These are phyloP conservation scores for Pelobates fuscus DNA, from an alignment of 2,113 vertebrate species.

Conservation along the genomic window DNA sequence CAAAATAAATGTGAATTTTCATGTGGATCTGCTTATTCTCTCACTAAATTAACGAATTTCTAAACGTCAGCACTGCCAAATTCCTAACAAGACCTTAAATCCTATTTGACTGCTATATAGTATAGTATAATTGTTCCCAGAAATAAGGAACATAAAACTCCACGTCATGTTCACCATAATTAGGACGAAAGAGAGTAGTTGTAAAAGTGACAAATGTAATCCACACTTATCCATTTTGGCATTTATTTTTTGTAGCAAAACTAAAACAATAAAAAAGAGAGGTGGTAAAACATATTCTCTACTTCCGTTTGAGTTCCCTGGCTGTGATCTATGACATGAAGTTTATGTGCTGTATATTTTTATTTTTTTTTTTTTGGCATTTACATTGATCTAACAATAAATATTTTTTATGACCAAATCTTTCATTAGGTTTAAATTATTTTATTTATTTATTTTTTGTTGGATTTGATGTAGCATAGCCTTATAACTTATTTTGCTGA, in stretches of 20 bases:
- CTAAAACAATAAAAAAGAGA: slow-evolving; percentile 40
- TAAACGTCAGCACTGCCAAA: slow-evolving; percentile 37
- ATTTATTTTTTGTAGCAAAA: slow-evolving; percentile 39
- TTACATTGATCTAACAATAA: no score
- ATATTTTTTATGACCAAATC: no score
- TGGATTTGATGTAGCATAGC: no score
- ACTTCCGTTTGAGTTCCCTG: slow-evolving; percentile 8
- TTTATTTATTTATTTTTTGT: no score
- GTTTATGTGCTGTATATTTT: neutral
- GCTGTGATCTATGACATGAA: neutral
- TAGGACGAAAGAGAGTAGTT: slow-evolving; percentile 37
- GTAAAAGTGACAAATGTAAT: slow-evolving; percentile 46
- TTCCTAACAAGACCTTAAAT: slow-evolving; percentile 41
- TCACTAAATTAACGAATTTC: slow-evolving; percentile 24
- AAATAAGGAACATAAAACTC: slow-evolving; percentile 37
- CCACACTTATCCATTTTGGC: slow-evolving; percentile 45
- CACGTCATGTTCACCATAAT: slow-evolving; percentile 41
- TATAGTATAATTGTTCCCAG: slow-evolving; percentile 48
- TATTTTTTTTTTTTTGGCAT: no score
- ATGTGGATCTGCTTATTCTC: slow-evolving; percentile 34
- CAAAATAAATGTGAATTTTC: slow-evolving; percentile 2
- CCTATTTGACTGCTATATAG: slow-evolving; percentile 41
- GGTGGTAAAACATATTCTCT: slow-evolving; percentile 24
- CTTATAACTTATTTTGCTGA: no score
- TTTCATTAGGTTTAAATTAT: no score